These are phyloP conservation scores for Toxonevra muliebris DNA, from an alignment of 2,888 invertebrate species.

Conservation along the genomic window DNA sequence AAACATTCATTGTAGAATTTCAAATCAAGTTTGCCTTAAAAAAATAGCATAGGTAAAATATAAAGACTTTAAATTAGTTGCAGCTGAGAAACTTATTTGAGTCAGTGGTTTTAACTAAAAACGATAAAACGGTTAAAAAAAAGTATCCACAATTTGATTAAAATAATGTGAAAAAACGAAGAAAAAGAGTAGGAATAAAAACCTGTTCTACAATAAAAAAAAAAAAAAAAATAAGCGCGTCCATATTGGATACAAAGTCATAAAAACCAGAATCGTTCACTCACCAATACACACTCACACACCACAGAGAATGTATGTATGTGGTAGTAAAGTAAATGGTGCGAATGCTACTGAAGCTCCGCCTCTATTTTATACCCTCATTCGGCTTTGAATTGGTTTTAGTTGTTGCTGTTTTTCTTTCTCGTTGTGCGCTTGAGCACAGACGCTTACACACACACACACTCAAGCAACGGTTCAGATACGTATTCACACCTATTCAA, in stretches of 20 bases:
- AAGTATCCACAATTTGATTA: background rate
- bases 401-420: background rate
- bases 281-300: conserved; percentile 10
- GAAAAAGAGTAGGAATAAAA: conserved; percentile 18
- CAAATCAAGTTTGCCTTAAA: background rate
- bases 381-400: background rate
- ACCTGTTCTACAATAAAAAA: conserved; percentile 23
- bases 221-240: conserved; percentile 32
- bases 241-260: conserved; percentile 37
- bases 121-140: background rate
- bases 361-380: conserved; percentile 44
- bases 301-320: conserved; percentile 1
- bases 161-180: conserved; percentile 3
- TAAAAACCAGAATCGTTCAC: conserved; percentile 13
- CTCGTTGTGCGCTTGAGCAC: conserved; percentile 28
- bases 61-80: background rate
- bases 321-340: conserved; percentile 35
- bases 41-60: background rate
- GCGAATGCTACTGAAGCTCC: conserved; percentile 45
- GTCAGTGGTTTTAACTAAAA: background rate
- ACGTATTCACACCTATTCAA: background rate
- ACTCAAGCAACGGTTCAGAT: background rate
- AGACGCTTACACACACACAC: conserved; percentile 15
- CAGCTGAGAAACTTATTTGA: background rate
- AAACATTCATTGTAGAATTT: too few relatives aligned